Base-by-base conservation (phyloP, 2,888 invertebrate species). In the Ephialtes manifestator region DNA sequence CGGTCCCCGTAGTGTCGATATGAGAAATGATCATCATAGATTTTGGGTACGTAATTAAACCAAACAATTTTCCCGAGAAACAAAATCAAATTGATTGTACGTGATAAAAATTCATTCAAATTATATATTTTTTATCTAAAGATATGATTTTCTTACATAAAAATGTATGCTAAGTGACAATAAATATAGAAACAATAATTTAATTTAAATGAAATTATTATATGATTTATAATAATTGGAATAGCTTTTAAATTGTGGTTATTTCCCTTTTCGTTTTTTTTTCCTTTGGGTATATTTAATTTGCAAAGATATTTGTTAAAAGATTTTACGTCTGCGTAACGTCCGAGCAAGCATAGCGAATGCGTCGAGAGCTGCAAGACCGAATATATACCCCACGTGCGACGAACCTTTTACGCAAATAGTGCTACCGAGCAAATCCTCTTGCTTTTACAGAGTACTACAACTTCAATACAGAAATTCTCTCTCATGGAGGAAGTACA, bases 371-470 rank as follows among this genome's bases (percentile, higher is more conserved):
- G 46, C 28, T 10, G 18, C 48, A 48, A 65, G 58, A 20, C 53
- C 28, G 81, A 31, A 65, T 63, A 24, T 31, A 75, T 31, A 65
- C 67, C 31, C 11, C 65, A 43, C n/a, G 35, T 63, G 51, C 63
- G 24, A 28, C 31, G 68, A 82, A 82, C 82, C 78, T 85, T 74
- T 81, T 81, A 70, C 72, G 78, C 70, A 79, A 85, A 82, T 85
- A 75, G 88, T 85, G 81, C 87, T 81, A 85, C 74, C 84, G 82
- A 79, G 70, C 89, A 88, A 80, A 88, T 88, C 86, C 86, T 86
- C 85, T 81, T 80, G 74, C 82, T 79, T 82, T 85, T 85, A 65
- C 87, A 71, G 82, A 85, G 84, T 24, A 39, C 20, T 15, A 20
- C 63, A 65, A 71, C 81, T 78, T 74, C 28, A 31, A 67, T 60